Conservation (phyloP, 2,797 vertebrate species). For the Urophycis tenuis region DNA sequence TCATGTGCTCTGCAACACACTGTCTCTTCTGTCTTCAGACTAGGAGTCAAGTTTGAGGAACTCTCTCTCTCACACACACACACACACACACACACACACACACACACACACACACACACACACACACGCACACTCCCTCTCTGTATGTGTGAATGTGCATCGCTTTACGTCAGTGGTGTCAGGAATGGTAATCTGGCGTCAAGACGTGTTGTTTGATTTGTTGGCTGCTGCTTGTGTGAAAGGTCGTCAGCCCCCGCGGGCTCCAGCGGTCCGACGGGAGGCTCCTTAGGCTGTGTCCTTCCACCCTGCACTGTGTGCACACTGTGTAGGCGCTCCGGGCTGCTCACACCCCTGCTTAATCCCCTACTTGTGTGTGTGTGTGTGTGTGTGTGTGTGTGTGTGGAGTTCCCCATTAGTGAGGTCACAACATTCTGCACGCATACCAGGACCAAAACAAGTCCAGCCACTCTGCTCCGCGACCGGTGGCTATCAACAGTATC, state of each 20-base stretch:
- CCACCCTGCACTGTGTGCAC: no score
- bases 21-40: slow-evolving; percentile 54
- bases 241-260: background rate
- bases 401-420: no score
- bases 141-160: background rate
- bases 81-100: background rate
- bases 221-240: background rate
- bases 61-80: background rate
- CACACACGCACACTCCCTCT: background rate
- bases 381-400: no score
- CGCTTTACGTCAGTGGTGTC: background rate
- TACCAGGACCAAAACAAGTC: background rate
- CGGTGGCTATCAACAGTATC: no score
- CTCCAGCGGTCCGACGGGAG: no score
- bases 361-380: no score
- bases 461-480: no score
- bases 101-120: background rate
- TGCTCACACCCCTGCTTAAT: no score
- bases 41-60: slow-evolving; percentile 20
- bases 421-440: background rate
- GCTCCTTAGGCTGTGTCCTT: no score
- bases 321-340: no score
- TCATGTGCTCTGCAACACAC: slow-evolving; percentile 62
- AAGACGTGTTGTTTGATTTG: background rate
- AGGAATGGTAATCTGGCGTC: background rate